Conservation (phyloP, 1,140 invertebrate genomes). For the Drosophila rufa region DNA sequence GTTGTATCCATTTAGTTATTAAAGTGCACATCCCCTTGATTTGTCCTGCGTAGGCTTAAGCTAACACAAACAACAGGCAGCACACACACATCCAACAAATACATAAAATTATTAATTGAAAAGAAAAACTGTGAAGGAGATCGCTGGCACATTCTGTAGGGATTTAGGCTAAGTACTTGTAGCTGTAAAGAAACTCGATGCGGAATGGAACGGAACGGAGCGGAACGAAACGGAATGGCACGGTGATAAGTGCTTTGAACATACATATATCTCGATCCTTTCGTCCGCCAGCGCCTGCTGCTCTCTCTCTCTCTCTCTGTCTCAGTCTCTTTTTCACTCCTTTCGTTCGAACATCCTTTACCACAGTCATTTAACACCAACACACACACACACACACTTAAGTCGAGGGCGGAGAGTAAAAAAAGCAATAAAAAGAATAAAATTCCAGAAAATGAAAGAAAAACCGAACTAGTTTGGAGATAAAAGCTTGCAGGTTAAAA, state of each 20-base stretch:
- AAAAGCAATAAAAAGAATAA: conserved; percentile 51
- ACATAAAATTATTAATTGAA: conserved; percentile 24
- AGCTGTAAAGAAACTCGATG: conserved; percentile 22
- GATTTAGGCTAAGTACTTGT: conserved; percentile 37
- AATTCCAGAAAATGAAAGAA: conserved; percentile 18
- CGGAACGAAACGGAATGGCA: conserved; percentile 16
- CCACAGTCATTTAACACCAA: neutral
- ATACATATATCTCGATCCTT: conserved; percentile 17
- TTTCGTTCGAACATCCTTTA: conserved; percentile 16
- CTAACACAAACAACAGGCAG: neutral
- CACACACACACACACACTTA: conserved; percentile 6
- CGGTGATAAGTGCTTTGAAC: conserved; percentile 29
- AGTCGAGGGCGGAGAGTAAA: conserved; percentile 20
- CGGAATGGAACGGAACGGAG: neutral
- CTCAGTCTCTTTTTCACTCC: neutral
- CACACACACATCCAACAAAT: conserved; percentile 26
- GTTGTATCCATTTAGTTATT: conserved; percentile 19
- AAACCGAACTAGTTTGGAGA: neutral
- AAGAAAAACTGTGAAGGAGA: conserved; percentile 21
- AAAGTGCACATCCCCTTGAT: conserved; percentile 13
- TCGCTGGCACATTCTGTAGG: conserved; percentile 43
- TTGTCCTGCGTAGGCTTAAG: conserved; percentile 36
- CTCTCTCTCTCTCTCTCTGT: conserved; percentile 11
- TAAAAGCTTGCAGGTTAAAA: no score
- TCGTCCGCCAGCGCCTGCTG: conserved; percentile 8